Evolutionary conservation across 2,113 vertebrate genomes (phyloP).

Genomic region (Percina caprodes): DNA sequence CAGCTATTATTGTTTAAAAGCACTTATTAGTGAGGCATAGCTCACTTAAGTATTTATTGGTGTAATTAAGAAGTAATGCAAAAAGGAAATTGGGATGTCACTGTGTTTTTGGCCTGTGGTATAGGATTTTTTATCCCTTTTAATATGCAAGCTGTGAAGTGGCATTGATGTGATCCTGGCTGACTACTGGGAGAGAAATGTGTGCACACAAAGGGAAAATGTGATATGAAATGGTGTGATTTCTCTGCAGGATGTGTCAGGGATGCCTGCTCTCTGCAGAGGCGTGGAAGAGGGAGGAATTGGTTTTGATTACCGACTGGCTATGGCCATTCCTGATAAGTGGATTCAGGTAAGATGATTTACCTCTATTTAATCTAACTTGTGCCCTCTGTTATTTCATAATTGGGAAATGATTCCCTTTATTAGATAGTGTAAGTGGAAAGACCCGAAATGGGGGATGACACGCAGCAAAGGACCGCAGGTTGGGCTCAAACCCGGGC

Average conservation of each 20-base stretch:
- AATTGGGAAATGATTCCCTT: too few species aligned
- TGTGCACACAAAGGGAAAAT: constrained; percentile 50
- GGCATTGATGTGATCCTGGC: constrained; percentile 47
- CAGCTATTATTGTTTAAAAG: constrained; percentile 73
- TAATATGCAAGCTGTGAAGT: constrained; percentile 9
- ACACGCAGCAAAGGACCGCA: too few species aligned
- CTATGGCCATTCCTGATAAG: constrained; percentile 99
- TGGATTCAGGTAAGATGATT: constrained; percentile 93
- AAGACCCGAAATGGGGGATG: too few species aligned
- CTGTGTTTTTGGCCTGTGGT: constrained; percentile 50
- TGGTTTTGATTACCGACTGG: constrained; percentile 96
- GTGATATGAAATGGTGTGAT: constrained; percentile 42
- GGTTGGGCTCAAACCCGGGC: too few species aligned
- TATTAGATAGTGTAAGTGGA: too few species aligned
- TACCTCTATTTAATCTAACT: too few species aligned
- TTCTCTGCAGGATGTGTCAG: constrained; percentile 92
- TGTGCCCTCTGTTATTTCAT: too few species aligned
- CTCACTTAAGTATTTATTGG: constrained; percentile 61
- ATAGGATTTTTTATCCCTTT: constrained; percentile 17
- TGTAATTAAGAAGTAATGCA: constrained; percentile 73
- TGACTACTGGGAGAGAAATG: constrained; percentile 29
- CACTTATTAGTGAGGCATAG: constrained; percentile 58
- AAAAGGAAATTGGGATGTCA: constrained; percentile 59
- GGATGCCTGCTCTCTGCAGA: constrained; percentile 95
- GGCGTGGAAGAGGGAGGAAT: constrained; percentile 89